Conservation (phyloP, 2,797 vertebrate genomes). For the Staurois parvus region DNA sequence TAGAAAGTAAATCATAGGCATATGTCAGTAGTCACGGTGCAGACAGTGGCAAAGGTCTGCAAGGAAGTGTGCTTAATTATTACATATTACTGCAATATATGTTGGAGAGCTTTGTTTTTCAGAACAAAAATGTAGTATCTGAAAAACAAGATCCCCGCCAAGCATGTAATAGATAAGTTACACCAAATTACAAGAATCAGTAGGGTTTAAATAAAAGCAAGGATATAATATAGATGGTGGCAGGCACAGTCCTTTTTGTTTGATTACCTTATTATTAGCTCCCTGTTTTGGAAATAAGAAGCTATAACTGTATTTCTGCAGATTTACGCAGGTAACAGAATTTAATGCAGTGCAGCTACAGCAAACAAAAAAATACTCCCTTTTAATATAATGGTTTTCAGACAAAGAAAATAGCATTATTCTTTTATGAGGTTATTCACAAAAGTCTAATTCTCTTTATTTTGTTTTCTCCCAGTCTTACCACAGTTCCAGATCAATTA, state of each 20-base stretch:
- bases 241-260: background rate
- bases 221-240: background rate
- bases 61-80: background rate
- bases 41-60: no score
- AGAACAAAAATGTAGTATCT: background rate
- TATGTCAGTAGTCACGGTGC: no score
- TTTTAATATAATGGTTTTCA: background rate
- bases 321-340: background rate
- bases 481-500: no score
- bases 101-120: no score
- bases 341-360: background rate
- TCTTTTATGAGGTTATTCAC: background rate
- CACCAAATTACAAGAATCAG: background rate
- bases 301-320: background rate
- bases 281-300: background rate
- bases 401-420: background rate
- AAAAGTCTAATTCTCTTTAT: background rate
- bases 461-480: no score
- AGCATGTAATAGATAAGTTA: background rate
- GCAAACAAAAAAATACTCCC: background rate
- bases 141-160: slow-evolving; percentile 1
- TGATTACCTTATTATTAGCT: background rate
- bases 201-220: slow-evolving; percentile 25
- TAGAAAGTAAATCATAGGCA: no score
- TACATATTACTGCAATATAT: background rate